Base-by-base conservation (phyloP, 2,797 vertebrate species). In the Chrosomus eos region DNA sequence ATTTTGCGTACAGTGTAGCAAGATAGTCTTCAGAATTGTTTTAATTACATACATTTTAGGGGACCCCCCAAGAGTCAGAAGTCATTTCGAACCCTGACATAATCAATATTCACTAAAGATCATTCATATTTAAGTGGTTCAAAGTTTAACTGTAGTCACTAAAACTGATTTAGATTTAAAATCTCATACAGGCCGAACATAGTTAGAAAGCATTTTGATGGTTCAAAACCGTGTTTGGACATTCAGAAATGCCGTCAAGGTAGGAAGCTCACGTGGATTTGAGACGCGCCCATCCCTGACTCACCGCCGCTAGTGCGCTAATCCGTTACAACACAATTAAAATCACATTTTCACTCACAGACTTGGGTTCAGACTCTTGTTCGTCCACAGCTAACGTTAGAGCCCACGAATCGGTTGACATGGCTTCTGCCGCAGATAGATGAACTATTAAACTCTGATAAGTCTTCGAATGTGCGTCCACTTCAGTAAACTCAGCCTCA, bases 351-450 rank as follows among this genome's bases (percentile, higher is more conserved):
- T 89, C 95, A 60, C 82, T 96, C 90, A 91, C 89, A 72, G 93
- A 91, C 85, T 94, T 92, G 3, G 93, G 91, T 6, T 95, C 93
- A 1, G 95, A 92, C 86, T 97, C 97, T 89, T 97, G 97, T 38
- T 94, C 89, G 8, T 97, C 96, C 58, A 96, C 96, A 4, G 96
- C 94, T 91, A n/a, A n/a, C n/a, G n/a, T n/a, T n/a, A 95, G 74
- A 2, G 96, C 95, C 97, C 97, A 97, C 1, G 97, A 97, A 80
- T 97, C 95, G 11, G 94, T 93, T 86, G 96, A 95, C 97, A 98
- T 98, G 53, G 19, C 89, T 89, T 23, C 13, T 72, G 10, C n/a
- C 19, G 5, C 11, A 82, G 71, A 62, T 0, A 58, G 60, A 13
- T 31, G 26, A 80, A 77, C 23, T 28, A 62, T 28, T 45, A 16